phyloP scores from a whole-genome alignment of 2,888 invertebrate genomes.

The Onchidella celtica region DNA sequence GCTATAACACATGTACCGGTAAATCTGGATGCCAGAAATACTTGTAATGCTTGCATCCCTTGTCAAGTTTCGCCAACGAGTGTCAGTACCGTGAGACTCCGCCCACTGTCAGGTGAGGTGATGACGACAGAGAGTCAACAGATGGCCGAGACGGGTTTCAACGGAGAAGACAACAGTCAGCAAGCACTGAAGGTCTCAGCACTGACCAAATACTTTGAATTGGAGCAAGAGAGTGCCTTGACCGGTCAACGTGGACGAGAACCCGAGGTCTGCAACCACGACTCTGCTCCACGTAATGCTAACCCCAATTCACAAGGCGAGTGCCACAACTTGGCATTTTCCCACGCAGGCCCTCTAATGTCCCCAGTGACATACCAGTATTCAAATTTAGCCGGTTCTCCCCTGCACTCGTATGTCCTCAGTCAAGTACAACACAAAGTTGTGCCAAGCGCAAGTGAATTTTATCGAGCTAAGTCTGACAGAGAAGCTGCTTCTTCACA shows the following conservation, averaged over 20 bases:
- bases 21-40: not conserved
- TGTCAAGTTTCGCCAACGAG: slow-evolving; percentile 11
- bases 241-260: not conserved
- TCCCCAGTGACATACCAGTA: not conserved
- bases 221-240: slow-evolving; percentile 36
- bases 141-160: slow-evolving; percentile 37
- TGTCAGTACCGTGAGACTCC: slow-evolving; percentile 24
- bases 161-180: not conserved
- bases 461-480: not conserved
- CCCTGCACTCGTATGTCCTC: not conserved
- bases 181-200: not conserved
- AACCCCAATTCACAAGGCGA: not conserved
- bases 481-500: not conserved
- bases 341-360: not conserved
- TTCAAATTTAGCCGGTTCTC: not conserved
- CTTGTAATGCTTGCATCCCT: slow-evolving; percentile 11
- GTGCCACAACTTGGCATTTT: not conserved
- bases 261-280: too few species aligned
- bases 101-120: not conserved
- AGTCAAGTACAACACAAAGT: not conserved
- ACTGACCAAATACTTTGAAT: slow-evolving; percentile 28
- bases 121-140: not conserved
- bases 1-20: not conserved
- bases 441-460: not conserved
- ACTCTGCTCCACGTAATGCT: not conserved